phyloP scores from a whole-genome alignment of 1,140 invertebrate genomes.

The Manduca sexta region DNA sequence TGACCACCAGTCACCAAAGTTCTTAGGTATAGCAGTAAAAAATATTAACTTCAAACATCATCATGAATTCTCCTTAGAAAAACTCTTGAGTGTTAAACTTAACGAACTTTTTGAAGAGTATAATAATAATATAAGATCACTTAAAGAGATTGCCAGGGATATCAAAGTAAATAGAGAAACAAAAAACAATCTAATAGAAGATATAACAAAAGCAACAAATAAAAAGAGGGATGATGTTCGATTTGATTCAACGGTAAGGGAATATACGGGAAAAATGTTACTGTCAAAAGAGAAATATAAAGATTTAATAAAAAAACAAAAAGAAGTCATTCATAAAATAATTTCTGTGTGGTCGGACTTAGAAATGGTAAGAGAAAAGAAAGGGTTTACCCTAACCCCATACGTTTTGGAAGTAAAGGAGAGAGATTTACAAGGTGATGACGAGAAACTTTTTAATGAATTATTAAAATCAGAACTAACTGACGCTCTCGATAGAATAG shows the following conservation, averaged over 20 bases:
- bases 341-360: constrained; percentile 52
- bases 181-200: constrained; percentile 43
- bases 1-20: constrained; percentile 30
- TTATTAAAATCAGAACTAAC: constrained; percentile 45
- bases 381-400: constrained; percentile 21
- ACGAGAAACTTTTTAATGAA: constrained; percentile 38
- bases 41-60: constrained; percentile 48
- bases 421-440: constrained; percentile 17
- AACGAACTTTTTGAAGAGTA: constrained; percentile 34
- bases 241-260: constrained; percentile 50
- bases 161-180: constrained; percentile 50
- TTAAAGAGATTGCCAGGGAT: constrained; percentile 29
- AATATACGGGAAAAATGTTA: constrained; percentile 46
- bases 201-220: constrained; percentile 38
- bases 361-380: constrained; percentile 45
- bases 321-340: constrained; percentile 35
- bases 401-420: constrained; percentile 29
- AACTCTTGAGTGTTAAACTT: constrained; percentile 36
- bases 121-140: constrained; percentile 14
- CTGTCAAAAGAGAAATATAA: constrained; percentile 40
- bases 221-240: constrained; percentile 38
- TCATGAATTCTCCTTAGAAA: constrained; percentile 47
- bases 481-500: constrained; percentile 49
- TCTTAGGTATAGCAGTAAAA: constrained; percentile 44
- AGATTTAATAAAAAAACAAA: constrained; percentile 31